These are phyloP conservation scores for Hofmannophila pseudospretella DNA, from an alignment of 2,888 invertebrate species.

Conservation along the genomic window DNA sequence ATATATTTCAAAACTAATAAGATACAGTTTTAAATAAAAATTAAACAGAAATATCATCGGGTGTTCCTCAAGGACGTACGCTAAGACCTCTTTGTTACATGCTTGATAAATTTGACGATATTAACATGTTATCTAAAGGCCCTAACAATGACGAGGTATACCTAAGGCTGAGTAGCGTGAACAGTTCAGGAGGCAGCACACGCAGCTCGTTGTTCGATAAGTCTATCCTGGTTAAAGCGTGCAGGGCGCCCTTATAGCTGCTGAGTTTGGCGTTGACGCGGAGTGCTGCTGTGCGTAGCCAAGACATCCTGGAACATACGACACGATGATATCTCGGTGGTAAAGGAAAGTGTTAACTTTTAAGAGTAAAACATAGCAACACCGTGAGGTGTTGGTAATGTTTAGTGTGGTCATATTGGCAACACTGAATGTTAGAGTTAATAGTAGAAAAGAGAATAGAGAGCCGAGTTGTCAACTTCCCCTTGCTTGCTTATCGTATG, in stretches of 20 bases:
- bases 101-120: too few relatives aligned
- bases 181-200: slow-evolving; percentile 87
- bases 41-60: neutral
- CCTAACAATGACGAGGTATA: slow-evolving; percentile 19
- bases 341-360: neutral
- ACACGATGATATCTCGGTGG: neutral
- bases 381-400: too few relatives aligned
- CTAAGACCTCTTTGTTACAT: too few relatives aligned
- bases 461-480: too few relatives aligned
- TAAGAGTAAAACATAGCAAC: too few relatives aligned
- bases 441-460: too few relatives aligned
- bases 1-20: too few relatives aligned
- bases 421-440: too few relatives aligned
- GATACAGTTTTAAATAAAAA: too few relatives aligned
- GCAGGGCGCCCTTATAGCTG: slow-evolving; percentile 84
- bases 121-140: too few relatives aligned
- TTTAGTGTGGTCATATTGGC: too few relatives aligned
- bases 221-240: slow-evolving; percentile 95
- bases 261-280: slow-evolving; percentile 90
- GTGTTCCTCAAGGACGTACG: neutral
- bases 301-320: slow-evolving; percentile 79
- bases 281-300: slow-evolving; percentile 90
- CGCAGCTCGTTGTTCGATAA: slow-evolving; percentile 92
- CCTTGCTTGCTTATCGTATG: too few relatives aligned
- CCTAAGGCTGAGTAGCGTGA: slow-evolving; percentile 89